A percentile compares a stretch with the other conserved stretches of the same genome.
Conservation (phyloP, 1,140 invertebrate species). For the Heliothis subflexa region DNA sequence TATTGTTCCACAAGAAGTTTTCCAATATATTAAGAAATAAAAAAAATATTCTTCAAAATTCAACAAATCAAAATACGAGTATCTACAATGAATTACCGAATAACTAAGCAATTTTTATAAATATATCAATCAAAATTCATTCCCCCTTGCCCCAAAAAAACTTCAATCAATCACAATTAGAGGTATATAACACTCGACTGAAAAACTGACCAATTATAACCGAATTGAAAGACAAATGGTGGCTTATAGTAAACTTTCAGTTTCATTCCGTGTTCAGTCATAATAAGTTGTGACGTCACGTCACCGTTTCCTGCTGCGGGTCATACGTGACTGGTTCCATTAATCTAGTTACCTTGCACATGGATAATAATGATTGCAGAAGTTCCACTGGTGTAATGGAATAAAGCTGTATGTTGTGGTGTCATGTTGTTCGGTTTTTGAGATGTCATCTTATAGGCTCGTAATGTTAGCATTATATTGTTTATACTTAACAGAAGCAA, state of each 20-base stretch:
- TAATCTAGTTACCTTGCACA: slow-evolving; percentile 32
- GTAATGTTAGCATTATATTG: no score
- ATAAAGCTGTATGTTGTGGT: no score
- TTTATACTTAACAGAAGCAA: no score
- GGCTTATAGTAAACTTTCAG: slow-evolving; percentile 28
- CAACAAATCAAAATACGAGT: no score
- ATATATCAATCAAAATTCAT: no score
- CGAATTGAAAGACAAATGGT: slow-evolving; percentile 26
- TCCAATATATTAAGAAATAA: no score
- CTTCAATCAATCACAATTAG: slow-evolving; percentile 6
- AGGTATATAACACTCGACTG: not conserved
- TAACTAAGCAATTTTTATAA: no score
- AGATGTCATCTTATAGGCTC: no score
- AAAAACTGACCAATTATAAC: slow-evolving; percentile 27
- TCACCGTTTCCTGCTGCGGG: slow-evolving; percentile 32
- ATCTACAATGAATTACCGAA: no score
- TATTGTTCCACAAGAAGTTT: no score
- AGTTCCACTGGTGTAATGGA: not conserved
- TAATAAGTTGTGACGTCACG: slow-evolving; percentile 38
- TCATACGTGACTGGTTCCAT: slow-evolving; percentile 47
- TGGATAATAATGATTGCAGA: not conserved
- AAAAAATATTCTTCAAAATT: no score
- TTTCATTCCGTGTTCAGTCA: slow-evolving; percentile 42
- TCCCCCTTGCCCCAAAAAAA: not conserved
- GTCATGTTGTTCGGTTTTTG: no score